A percentile compares a stretch with the other conserved stretches of the same genome.
Conservation (phyloP, 2,797 vertebrate species). For the Syncerus caffer region DNA sequence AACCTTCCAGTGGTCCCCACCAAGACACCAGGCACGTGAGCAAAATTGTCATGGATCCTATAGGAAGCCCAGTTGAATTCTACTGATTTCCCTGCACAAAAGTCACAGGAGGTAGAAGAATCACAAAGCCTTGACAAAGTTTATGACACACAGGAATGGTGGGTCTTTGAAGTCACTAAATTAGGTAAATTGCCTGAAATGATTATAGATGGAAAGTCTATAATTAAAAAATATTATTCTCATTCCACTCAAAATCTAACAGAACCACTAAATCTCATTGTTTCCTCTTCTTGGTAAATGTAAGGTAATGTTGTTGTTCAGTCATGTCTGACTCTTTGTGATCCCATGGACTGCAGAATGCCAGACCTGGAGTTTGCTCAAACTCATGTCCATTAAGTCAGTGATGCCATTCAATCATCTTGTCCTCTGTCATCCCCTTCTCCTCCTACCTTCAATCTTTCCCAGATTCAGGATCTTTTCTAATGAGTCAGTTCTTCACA, state of each 20-base stretch:
- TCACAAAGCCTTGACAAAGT: background rate
- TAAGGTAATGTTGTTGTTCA: background rate
- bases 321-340: background rate
- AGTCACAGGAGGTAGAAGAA: background rate
- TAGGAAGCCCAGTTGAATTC: background rate
- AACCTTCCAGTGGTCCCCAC: background rate
- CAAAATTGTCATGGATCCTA: background rate
- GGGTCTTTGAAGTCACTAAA: background rate
- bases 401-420: background rate
- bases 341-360: background rate
- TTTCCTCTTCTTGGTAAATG: background rate
- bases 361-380: background rate
- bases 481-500: background rate
- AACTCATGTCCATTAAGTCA: background rate
- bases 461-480: background rate
- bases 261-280: background rate
- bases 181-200: background rate
- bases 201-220: background rate
- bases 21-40: background rate
- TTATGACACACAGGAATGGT: background rate
- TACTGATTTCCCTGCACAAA: background rate
- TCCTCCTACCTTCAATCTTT: background rate
- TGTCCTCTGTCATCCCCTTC: background rate
- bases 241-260: background rate
- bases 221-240: background rate